phyloP scores from a whole-genome alignment of 64 coral and sea anemone genomes.

The Hydrozoanthus tunicans region DNA sequence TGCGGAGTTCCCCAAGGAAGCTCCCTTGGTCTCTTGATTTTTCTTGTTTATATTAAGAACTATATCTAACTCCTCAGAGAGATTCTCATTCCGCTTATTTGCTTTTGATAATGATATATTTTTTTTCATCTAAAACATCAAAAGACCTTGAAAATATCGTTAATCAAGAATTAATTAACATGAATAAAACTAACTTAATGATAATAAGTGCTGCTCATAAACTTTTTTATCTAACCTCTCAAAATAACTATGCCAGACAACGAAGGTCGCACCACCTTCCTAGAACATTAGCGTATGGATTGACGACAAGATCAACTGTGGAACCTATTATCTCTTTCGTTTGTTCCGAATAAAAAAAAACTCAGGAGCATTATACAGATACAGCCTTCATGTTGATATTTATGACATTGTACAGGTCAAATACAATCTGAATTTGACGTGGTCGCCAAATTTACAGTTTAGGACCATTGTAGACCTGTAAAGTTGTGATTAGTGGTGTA shows the following conservation, averaged over 20 bases:
- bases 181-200: neutral
- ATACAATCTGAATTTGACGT: too few relatives aligned
- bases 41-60: neutral
- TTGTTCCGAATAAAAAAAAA: slow-evolving; percentile 21
- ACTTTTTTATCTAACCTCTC: neutral
- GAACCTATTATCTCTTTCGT: slow-evolving; percentile 1
- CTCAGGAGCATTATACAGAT: slow-evolving; percentile 1
- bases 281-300: neutral
- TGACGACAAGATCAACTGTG: slow-evolving; percentile 29
- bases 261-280: slow-evolving; percentile 20
- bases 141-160: neutral
- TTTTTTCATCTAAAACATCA: slow-evolving; percentile 24
- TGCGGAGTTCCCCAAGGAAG: neutral
- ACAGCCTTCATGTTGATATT: too few relatives aligned
- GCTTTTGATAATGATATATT: slow-evolving; percentile 19
- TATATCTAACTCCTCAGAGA: neutral
- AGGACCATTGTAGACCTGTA: too few relatives aligned
- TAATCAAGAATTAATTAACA: slow-evolving; percentile 9
- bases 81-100: slow-evolving; percentile 16
- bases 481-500: too few relatives aligned
- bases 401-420: too few relatives aligned
- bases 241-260: slow-evolving; percentile 27
- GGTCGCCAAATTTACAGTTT: too few relatives aligned
- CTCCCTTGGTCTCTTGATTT: neutral
- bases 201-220: neutral